Evolutionary conservation across 2,113 vertebrate genomes (phyloP).

Genomic region (Lasiurus cinereus): DNA sequence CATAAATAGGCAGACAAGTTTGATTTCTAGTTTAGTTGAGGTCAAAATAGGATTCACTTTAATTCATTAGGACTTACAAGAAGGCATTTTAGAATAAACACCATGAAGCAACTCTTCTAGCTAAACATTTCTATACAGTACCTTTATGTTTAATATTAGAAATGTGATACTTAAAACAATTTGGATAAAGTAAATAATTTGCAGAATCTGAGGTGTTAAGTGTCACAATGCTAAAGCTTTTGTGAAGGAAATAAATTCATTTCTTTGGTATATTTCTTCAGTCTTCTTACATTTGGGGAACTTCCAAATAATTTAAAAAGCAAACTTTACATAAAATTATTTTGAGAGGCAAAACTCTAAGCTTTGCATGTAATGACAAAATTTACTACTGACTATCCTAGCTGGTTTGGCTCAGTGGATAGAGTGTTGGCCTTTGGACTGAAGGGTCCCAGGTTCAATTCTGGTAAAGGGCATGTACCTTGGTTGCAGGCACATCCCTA

Average conservation of each 20-base stretch:
- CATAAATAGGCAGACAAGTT: slow-evolving; percentile 8
- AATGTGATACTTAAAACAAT: slow-evolving; percentile 53
- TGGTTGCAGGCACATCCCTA: too few relatives aligned
- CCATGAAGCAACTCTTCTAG: background rate
- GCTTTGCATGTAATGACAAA: slow-evolving; percentile 56
- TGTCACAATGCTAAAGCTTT: slow-evolving; percentile 29
- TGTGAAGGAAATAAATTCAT: slow-evolving; percentile 33
- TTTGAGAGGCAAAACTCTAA: slow-evolving; percentile 43
- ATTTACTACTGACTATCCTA: background rate
- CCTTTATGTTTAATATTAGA: slow-evolving; percentile 56
- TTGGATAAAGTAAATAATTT: slow-evolving; percentile 24
- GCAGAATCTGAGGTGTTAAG: slow-evolving; percentile 27
- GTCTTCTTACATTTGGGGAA: background rate
- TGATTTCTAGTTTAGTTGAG: background rate
- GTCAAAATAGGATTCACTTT: slow-evolving; percentile 46
- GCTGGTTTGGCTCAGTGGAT: too few relatives aligned
- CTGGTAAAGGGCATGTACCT: too few relatives aligned
- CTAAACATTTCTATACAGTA: slow-evolving; percentile 32
- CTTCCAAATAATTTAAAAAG: slow-evolving; percentile 23
- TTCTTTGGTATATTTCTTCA: slow-evolving; percentile 38
- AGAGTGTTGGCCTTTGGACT: too few relatives aligned
- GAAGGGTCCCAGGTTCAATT: too few relatives aligned
- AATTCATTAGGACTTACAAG: slow-evolving; percentile 15
- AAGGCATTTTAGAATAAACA: slow-evolving; percentile 34
- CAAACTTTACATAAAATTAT: slow-evolving; percentile 26